Base-by-base conservation (phyloP, 1,140 invertebrate genomes). In the Eulimnadia texana region DNA sequence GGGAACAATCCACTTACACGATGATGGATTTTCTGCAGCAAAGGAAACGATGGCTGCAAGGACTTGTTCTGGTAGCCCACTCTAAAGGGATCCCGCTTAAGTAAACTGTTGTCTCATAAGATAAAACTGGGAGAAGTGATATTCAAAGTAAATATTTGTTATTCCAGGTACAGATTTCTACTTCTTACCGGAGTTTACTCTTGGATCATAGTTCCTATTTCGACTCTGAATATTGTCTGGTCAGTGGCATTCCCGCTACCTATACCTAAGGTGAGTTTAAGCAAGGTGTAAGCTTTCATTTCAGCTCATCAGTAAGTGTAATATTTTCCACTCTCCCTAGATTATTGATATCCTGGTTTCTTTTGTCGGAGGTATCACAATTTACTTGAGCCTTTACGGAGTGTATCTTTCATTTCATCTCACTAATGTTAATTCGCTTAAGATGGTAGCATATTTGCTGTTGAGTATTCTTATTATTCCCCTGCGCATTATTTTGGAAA, bases 351-450 rank as follows among this genome's bases (percentile, higher is more conserved):
- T 61, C 27, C 9, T 28, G 23, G 29, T 59, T 6, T 25, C 28
- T 13, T 63, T 64, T 58, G 88, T 91, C 64, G 90, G 84, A 54
- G 91, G 74, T 2, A 86, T 93, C 3, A 93, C 92, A 72, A 84
- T 95, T 67, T 97, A 95, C 72, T 92, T 97, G 85, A 97, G 94
- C 70, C 81, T 96, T 50, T 95, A 96, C 75, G 93, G 93, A 64
- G 91, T 95, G 0, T 81, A 95, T 25, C 96, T 95, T 71, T 96
- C 93, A 28, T 96, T 97, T n/a, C n/a, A n/a, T n/a, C n/a, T n/a
- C n/a, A n/a, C n/a, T n/a, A n/a, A n/a, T n/a, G n/a, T n/a, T n/a
- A n/a, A n/a, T n/a, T n/a, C n/a, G n/a, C n/a, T n/a, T n/a, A n/a
- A n/a, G n/a, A n/a, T n/a, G n/a, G n/a, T n/a, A n/a, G n/a, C n/a